phyloP scores from a whole-genome alignment of 2,113 vertebrate genomes.

The Solea senegalensis region DNA sequence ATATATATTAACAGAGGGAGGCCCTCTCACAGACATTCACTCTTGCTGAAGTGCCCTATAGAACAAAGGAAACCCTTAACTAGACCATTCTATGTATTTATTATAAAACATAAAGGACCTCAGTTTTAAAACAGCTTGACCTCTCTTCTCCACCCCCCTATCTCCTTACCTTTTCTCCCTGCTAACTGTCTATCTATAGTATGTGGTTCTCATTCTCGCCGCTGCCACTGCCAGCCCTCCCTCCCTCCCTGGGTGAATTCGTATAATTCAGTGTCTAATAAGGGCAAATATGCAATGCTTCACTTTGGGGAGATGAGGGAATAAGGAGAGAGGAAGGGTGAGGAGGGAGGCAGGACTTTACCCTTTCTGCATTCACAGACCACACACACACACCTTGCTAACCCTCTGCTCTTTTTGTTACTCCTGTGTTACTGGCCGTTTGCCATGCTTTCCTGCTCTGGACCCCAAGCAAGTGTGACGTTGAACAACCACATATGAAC shows the following conservation, averaged over 20 bases:
- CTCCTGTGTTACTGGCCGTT: slow-evolving; percentile 42
- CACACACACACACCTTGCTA: background rate
- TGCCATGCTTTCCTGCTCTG: slow-evolving; percentile 35
- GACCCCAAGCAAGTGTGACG: slow-evolving; percentile 54
- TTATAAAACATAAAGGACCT: slow-evolving; percentile 29
- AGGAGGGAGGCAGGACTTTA: slow-evolving; percentile 23
- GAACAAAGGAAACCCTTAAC: slow-evolving; percentile 32
- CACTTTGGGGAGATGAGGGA: slow-evolving; percentile 47
- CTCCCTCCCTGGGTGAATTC: slow-evolving; percentile 31
- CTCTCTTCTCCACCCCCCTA: slow-evolving; percentile 30
- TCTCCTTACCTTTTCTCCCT: slow-evolving; percentile 22
- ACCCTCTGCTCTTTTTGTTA: slow-evolving; percentile 24
- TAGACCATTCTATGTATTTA: slow-evolving; percentile 30
- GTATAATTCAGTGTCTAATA: slow-evolving; percentile 62
- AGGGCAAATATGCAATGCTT: slow-evolving; percentile 45
- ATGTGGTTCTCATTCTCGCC: slow-evolving; percentile 9
- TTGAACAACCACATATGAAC: slow-evolving; percentile 61
- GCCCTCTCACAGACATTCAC: background rate
- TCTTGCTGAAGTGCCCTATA: slow-evolving; percentile 7
- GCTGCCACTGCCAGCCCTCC: background rate
- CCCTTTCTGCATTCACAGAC: slow-evolving; percentile 59
- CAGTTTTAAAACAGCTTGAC: slow-evolving; percentile 57
- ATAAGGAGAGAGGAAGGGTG: slow-evolving; percentile 26
- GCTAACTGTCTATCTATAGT: slow-evolving; percentile 46
- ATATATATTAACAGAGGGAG: background rate